Evolutionary conservation across 2,888 invertebrate species (phyloP).

Genomic region (Automeris io): DNA sequence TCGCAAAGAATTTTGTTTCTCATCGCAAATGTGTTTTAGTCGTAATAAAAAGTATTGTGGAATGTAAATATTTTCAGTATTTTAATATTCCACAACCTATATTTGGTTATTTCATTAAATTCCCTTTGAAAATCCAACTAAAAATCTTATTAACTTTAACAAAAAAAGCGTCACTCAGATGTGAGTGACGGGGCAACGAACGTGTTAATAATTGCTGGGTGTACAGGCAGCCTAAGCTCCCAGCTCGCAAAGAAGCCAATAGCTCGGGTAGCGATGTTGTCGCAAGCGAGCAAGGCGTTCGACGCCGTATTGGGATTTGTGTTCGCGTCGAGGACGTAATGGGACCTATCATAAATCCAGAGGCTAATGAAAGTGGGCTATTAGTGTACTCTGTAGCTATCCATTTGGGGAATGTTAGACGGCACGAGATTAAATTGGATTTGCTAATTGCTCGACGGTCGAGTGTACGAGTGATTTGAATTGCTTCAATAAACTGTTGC

Average conservation of each 20-base stretch:
- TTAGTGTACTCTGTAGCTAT: not conserved
- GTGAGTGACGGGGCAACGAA: too few species aligned
- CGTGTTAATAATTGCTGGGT: not conserved
- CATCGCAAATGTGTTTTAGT: too few species aligned
- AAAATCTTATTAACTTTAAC: too few species aligned
- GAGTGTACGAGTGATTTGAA: not conserved
- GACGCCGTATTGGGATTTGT: slow-evolving; percentile 3
- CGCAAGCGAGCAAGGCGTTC: slow-evolving; percentile 1
- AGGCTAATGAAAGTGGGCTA: not conserved
- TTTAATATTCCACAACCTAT: too few species aligned
- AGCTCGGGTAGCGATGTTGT: not conserved
- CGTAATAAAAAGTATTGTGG: too few species aligned
- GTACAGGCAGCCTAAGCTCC: not conserved
- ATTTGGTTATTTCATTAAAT: too few species aligned
- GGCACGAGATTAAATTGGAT: not conserved
- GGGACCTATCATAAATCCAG: slow-evolving; percentile 1
- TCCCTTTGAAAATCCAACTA: too few species aligned
- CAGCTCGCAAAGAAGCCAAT: not conserved
- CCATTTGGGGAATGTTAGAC: not conserved
- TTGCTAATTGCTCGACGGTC: not conserved
- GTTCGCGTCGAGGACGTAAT: not conserved
- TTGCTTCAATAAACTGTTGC: too few species aligned
- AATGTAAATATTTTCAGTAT: too few species aligned
- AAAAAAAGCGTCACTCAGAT: too few species aligned
- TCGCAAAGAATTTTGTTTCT: too few species aligned